These are phyloP conservation scores for Scrobipalpa costella DNA, from an alignment of 2,888 invertebrate species.

Conservation along the genomic window DNA sequence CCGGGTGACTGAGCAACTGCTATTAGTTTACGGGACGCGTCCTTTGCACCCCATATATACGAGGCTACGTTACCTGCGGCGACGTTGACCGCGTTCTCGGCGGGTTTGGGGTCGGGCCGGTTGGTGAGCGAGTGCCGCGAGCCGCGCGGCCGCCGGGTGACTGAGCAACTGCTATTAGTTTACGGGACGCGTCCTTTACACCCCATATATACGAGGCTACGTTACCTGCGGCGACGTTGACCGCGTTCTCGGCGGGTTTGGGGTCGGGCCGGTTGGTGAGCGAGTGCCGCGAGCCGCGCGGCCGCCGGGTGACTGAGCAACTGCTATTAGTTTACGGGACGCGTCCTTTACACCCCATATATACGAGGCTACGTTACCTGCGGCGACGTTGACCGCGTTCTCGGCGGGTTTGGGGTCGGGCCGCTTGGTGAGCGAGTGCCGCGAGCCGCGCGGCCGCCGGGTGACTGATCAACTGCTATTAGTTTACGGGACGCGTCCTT, in stretches of 20 bases:
- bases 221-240: conserved; percentile 55
- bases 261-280: conserved; percentile 55
- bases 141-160: conserved; percentile 87
- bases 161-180: too few relatives aligned
- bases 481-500: background rate
- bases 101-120: conserved; percentile 53
- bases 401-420: conserved; percentile 49
- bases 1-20: too few relatives aligned
- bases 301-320: too few relatives aligned
- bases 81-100: conserved; percentile 47
- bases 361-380: conserved; percentile 41
- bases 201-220: too few relatives aligned
- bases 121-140: conserved; percentile 77
- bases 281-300: conserved; percentile 85
- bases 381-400: conserved; percentile 52
- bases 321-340: background rate
- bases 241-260: conserved; percentile 44
- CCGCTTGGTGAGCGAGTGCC: conserved; percentile 69
- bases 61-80: conserved; percentile 50
- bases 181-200: too few relatives aligned
- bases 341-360: too few relatives aligned
- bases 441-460: conserved; percentile 87
- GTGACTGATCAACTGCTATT: too few relatives aligned
- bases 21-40: background rate
- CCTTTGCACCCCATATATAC: too few relatives aligned